Percentiles rank a stretch among this genome's conserved stretches.
Evolutionary conservation across 2,113 vertebrate species (phyloP).

Genomic region (Pangasianodon hypophthalmus): DNA sequence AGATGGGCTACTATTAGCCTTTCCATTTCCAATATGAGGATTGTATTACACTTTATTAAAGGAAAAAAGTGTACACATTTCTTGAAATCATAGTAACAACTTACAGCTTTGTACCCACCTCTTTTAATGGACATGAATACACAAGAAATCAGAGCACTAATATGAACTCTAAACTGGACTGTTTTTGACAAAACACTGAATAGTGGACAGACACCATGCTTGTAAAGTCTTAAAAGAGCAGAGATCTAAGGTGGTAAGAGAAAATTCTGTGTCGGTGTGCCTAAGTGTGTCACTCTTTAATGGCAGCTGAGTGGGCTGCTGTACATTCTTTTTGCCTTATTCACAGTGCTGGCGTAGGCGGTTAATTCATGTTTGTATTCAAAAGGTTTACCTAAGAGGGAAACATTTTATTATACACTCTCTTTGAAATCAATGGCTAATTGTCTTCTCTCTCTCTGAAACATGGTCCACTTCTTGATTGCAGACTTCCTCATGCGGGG

Average conservation of each 20-base stretch:
- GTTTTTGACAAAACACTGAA: conserved; percentile 21
- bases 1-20: conserved; percentile 29
- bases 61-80: neutral
- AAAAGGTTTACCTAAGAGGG: conserved; percentile 78
- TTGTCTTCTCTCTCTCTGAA: conserved; percentile 60
- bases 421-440: conserved; percentile 81
- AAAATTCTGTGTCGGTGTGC: conserved; percentile 41
- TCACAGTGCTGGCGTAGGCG: conserved; percentile 72
- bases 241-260: conserved; percentile 46
- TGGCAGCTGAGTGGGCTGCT: conserved; percentile 71
- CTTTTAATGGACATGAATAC: neutral
- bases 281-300: conserved; percentile 65
- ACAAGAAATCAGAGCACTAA: neutral
- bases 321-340: conserved; percentile 78
- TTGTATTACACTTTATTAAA: neutral
- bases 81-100: neutral
- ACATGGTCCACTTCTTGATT: conserved; percentile 52
- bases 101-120: neutral
- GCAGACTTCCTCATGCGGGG: conserved; percentile 45
- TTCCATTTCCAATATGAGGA: conserved; percentile 19
- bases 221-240: conserved; percentile 33
- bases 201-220: conserved; percentile 33
- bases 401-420: conserved; percentile 77
- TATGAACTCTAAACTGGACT: neutral
- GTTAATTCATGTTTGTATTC: conserved; percentile 80